Conservation (phyloP, 2,888 invertebrate species). For the Adineta ricciae region DNA sequence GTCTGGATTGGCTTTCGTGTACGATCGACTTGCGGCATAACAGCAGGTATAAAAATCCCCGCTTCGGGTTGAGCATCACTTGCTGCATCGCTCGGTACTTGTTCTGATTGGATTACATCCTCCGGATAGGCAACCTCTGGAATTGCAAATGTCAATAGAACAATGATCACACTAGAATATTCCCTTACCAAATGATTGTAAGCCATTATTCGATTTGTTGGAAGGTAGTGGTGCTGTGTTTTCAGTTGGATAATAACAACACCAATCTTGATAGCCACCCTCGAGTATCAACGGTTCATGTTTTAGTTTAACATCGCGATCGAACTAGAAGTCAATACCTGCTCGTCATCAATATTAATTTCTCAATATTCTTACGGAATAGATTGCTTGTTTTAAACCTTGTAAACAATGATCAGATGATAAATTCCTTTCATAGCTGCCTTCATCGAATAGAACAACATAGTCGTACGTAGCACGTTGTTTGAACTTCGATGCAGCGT, state of each 20-base stretch:
- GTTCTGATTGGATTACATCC: not conserved
- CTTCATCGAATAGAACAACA: conserved; percentile 26
- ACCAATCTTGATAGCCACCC: conserved; percentile 29
- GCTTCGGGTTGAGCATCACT: not conserved
- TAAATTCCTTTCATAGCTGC: not conserved
- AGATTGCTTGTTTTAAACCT: not conserved
- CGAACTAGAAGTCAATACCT: not conserved
- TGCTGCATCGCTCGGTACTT: not conserved
- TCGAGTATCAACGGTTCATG: conserved; percentile 30
- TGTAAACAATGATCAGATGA: not conserved
- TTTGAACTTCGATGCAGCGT: not conserved
- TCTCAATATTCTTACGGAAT: not conserved
- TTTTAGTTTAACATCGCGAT: conserved; percentile 26
- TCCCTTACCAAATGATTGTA: not conserved
- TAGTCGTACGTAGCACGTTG: conserved; percentile 24
- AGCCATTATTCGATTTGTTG: not conserved
- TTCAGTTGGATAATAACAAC: conserved; percentile 22
- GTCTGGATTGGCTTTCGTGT: conserved; percentile 20
- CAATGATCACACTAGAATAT: not conserved
- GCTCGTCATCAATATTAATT: no score
- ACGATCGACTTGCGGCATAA: conserved; percentile 23
- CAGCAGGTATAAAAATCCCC: not conserved
- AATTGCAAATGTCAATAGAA: not conserved
- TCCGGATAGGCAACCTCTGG: not conserved
- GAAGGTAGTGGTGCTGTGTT: not conserved